phyloP scores from a whole-genome alignment of 2,113 vertebrate genomes.

The Baryphthengus martii region DNA sequence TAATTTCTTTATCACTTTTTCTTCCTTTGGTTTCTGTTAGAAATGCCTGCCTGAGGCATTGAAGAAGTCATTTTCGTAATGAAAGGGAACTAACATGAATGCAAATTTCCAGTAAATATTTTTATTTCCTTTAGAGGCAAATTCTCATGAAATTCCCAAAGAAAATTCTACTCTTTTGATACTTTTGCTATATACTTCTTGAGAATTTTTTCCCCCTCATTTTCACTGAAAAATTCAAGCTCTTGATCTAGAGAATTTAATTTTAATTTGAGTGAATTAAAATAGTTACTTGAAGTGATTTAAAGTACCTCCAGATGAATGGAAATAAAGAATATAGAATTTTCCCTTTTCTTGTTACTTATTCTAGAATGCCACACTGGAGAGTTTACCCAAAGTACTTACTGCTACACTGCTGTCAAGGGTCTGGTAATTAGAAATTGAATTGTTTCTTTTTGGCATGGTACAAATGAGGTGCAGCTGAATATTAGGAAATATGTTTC shows the following conservation, averaged over 20 bases:
- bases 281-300: neutral
- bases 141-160: neutral
- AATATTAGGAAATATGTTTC: neutral
- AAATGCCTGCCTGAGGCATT: neutral
- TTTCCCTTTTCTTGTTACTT: neutral
- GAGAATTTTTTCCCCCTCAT: neutral
- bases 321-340: neutral
- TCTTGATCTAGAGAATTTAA: neutral
- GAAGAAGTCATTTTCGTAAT: constrained; percentile 38
- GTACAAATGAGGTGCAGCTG: neutral
- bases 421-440: neutral
- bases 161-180: neutral
- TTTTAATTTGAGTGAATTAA: neutral
- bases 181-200: neutral
- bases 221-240: neutral
- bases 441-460: neutral
- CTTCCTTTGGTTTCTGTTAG: constrained; percentile 15
- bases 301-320: neutral
- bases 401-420: neutral
- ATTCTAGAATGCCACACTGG: neutral
- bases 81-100: constrained; percentile 9
- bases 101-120: constrained; percentile 18
- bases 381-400: neutral
- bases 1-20: constrained; percentile 55
- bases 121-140: constrained; percentile 19